These are phyloP conservation scores for Lacerta viridis DNA, from an alignment of 2,797 vertebrate species.

Conservation along the genomic window DNA sequence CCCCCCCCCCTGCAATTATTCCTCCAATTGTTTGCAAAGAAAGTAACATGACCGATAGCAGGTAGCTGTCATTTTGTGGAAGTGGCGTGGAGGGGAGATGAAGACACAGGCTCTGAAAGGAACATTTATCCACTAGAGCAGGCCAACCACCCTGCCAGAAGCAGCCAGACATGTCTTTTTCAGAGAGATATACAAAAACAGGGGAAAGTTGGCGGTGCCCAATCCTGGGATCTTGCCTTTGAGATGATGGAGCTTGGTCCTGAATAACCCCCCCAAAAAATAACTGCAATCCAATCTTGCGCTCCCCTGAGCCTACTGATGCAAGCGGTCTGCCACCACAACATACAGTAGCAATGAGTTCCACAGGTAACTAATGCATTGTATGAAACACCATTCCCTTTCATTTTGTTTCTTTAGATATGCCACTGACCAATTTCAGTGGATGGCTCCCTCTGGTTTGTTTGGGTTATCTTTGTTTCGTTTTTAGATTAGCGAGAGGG, in stretches of 20 bases:
- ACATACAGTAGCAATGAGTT: background rate
- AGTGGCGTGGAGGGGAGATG: too few species aligned
- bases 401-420: background rate
- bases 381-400: background rate
- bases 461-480: too few species aligned
- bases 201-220: background rate
- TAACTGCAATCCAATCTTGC: background rate
- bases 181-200: background rate
- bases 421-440: background rate
- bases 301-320: too few species aligned
- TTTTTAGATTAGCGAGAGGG: background rate
- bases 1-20: background rate
- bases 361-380: background rate
- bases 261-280: background rate
- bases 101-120: background rate
- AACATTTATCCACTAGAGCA: background rate
- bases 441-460: background rate
- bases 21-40: background rate
- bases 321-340: accelerated
- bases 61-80: background rate
- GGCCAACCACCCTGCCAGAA: background rate
- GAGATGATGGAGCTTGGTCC: too few species aligned
- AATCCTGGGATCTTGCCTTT: background rate
- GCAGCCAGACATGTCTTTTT: background rate
- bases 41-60: background rate